A percentile compares a stretch with the other conserved stretches of the same genome.
Evolutionary conservation across 2,797 vertebrate species (phyloP).

Genomic region (Myotis pilosus): DNA sequence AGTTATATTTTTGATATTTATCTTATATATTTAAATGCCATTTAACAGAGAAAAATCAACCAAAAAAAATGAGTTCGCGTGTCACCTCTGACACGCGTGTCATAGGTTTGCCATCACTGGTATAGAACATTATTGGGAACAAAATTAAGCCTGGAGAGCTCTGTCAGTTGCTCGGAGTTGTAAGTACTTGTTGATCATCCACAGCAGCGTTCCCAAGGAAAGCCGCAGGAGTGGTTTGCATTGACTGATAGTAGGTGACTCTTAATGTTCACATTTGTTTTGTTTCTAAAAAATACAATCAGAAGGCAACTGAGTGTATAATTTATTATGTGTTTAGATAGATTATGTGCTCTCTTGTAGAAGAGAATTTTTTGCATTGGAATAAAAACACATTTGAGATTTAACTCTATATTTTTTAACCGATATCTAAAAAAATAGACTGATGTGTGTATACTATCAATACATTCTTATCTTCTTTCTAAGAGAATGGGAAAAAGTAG

Average conservation of each 20-base stretch:
- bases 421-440: not conserved
- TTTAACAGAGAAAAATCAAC: too few relatives aligned
- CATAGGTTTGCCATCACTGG: too few relatives aligned
- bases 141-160: conserved; percentile 20
- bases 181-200: not conserved
- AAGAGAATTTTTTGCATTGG: conserved; percentile 23
- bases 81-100: too few relatives aligned
- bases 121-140: not conserved
- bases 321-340: conserved; percentile 46
- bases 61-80: too few relatives aligned
- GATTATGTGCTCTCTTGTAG: not conserved
- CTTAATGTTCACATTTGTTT: conserved; percentile 56
- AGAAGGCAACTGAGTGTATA: conserved; percentile 39
- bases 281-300: conserved; percentile 59
- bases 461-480: conserved; percentile 36
- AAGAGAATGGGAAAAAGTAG: not conserved
- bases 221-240: conserved; percentile 8
- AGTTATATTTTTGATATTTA: too few relatives aligned
- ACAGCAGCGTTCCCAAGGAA: not conserved
- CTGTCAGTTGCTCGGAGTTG: not conserved
- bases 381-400: conserved; percentile 49
- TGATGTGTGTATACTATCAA: not conserved
- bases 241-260: conserved; percentile 37
- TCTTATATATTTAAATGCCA: too few relatives aligned
- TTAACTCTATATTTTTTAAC: conserved; percentile 38